Evolutionary conservation across 1,140 invertebrate species (phyloP), one percentile per base, ranked within the genome.

Genomic region (Anoplolepis gracilipes): DNA sequence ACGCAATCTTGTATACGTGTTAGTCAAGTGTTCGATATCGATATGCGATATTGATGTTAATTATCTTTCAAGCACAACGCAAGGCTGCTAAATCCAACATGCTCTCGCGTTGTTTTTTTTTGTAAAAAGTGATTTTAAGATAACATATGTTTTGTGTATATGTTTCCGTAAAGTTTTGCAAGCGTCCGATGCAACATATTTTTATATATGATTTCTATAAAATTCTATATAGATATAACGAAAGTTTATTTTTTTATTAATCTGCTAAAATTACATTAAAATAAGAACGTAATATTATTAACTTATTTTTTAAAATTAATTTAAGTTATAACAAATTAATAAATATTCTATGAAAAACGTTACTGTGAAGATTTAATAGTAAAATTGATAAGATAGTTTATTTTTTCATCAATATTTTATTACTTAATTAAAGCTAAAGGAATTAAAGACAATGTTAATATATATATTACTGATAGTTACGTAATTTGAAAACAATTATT

Each of bases 21-120:
- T 8, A 25, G 2, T 11, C 25, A 39, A 1, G 16, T 6, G 22
- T 30, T 2, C 7, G 61, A 67, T 33, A 16, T 42, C 16, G 28
- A 53, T 79, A 49, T 46, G 13, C 76, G n/a, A 53, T 79, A 79
- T 36, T 10, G 5, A 53, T 28, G 39, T 4, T 78, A 78, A 79
- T 69, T 53, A 67, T 67, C 11, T 77, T 46, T 46, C 16, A 1
- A 28, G 11, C 2, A 42, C 10, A 2, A 11, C 5, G 16, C 39
- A 64, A 64, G 19, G 25, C 7, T n/a, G 8, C 13, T 22, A 6
- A 22, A 62, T 77, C 13, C 8, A 10, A n/a, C 10, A 13, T 5
- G 6, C 22, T 25, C 11, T 16, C 0, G 36, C 5, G 30, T 42
- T 39, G 30, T 42, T 39, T 77, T 62, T 3, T 25, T 22, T 7